Evolutionary conservation across 1,140 invertebrate species (phyloP), one percentile per base, ranked within the genome.

Genomic region (Drosophila ironensis): DNA sequence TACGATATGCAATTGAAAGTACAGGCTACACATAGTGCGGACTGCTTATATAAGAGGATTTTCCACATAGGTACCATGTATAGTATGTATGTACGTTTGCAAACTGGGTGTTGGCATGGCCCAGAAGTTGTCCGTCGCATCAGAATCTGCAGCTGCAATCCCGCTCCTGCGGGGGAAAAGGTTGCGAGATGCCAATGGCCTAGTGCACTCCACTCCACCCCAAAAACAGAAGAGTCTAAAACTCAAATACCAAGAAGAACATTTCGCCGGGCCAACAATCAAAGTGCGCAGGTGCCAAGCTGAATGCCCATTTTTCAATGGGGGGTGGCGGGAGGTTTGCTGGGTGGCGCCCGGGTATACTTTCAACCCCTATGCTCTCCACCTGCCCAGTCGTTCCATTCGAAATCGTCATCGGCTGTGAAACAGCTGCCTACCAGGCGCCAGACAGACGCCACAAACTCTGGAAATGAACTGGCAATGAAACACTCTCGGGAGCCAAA

Each of bases 401-500:
- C 27, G 52, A 25, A 57, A 57, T 60, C 56, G 67, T 70, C 56
- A 61, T 60, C 56, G 68, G 54, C 57, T 42, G 53, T 67, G 30
- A 69, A 84, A 84, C 78, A 84, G 78, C 78, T 84, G 78, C 78
- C 78, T 84, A 84, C 78, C 78, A 84, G 78, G 78, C 78, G 78
- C 78, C 78, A 84, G 69, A 63, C 78, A 78, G 78, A 60, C 72
- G 72, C 53, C 63, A 37, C 27, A 51, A 63, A 22, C 28, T 40
- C 54, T 73, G 37, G 47, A 56, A 73, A 78, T 72, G 33, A 78
- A 86, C 66, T 84, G 78, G 78, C 80, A 84, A 73, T 84, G 78
- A 86, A 84, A 84, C 78, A 81, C 56, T 24, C 51, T 30, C 14
- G 20, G 47, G 60, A 47, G n/a, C 37, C 30, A 14, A 14, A 44